phyloP scores from a whole-genome alignment of 1,140 invertebrate genomes.

The Drosophila rufa region DNA sequence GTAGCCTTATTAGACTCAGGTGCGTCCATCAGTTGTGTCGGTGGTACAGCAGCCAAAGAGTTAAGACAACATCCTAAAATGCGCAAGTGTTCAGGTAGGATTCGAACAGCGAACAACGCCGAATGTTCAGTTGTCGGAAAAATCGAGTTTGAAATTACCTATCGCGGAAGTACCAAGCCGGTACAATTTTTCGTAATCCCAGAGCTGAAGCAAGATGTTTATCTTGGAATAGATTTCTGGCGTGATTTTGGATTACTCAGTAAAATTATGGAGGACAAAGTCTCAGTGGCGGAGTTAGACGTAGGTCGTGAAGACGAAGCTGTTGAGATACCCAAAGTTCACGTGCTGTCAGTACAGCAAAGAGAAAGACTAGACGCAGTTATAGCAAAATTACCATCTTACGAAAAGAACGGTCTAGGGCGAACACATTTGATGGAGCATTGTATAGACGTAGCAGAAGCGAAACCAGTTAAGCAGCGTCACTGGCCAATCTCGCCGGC shows the following conservation, averaged over 20 bases:
- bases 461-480: not conserved
- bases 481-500: not conserved
- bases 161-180: not conserved
- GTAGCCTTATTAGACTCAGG: not conserved
- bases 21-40: not conserved
- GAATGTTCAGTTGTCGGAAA: not conserved
- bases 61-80: not conserved
- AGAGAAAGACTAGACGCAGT: not conserved
- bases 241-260: not conserved
- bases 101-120: not conserved
- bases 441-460: not conserved
- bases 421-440: not conserved
- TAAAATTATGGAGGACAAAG: not conserved
- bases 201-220: not conserved
- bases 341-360: too few species aligned
- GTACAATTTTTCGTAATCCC: not conserved
- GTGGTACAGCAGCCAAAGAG: not conserved
- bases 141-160: not conserved
- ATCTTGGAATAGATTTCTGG: not conserved
- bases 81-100: not conserved
- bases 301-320: too few species aligned
- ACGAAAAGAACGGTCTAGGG: not conserved
- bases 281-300: too few species aligned
- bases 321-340: too few species aligned
- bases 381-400: not conserved